Conservation (phyloP, 2,113 vertebrate genomes). For the Hyperopisus bebe region DNA sequence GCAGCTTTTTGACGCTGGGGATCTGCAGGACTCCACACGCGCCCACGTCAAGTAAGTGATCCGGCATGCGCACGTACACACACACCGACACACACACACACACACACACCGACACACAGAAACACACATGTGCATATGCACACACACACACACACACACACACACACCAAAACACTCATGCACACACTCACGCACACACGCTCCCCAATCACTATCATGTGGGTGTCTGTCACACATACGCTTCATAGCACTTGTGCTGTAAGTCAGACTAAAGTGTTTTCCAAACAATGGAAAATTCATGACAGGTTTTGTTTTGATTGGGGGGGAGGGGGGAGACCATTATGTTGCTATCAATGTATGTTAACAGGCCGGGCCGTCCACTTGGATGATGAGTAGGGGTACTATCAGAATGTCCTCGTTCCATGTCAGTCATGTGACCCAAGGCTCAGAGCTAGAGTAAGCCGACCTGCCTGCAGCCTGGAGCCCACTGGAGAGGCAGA, state of each 20-base stretch:
- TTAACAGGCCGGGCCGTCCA: background rate
- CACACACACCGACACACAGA: background rate
- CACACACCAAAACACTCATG: background rate
- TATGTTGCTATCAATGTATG: background rate
- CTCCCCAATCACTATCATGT: background rate
- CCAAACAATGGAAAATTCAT: background rate
- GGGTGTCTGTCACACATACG: background rate
- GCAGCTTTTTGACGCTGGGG: constrained; percentile 92
- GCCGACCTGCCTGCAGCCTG: too few species aligned
- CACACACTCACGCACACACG: background rate
- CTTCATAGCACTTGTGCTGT: background rate
- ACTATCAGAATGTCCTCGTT: background rate
- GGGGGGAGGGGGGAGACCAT: background rate
- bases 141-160: background rate
- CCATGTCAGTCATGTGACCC: background rate
- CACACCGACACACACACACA: constrained; percentile 23
- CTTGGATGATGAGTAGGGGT: background rate
- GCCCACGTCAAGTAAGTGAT: constrained; percentile 76
- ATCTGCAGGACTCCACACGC: constrained; percentile 83
- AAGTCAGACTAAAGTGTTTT: background rate
- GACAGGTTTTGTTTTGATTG: background rate
- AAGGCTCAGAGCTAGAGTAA: background rate
- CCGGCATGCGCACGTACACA: constrained; percentile 22
- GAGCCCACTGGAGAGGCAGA: background rate
- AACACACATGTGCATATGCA: background rate